These are phyloP conservation scores for Jacana jacana DNA, from an alignment of 2,113 vertebrate species.

Conservation along the genomic window DNA sequence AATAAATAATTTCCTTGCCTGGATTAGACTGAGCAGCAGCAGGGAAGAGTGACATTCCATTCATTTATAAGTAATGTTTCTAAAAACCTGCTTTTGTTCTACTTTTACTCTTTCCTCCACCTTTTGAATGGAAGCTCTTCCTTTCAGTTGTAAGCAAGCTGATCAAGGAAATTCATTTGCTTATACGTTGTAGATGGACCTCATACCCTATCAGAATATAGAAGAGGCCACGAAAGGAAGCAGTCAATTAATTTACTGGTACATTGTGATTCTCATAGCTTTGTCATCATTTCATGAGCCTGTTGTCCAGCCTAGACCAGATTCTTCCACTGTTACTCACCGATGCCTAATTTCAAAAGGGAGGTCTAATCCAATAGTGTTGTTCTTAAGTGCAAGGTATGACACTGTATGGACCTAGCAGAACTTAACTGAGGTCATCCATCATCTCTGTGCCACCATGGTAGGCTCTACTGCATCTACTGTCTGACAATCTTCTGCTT, in stretches of 20 bases:
- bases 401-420: not conserved
- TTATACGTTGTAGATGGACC: not conserved
- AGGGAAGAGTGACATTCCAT: not conserved
- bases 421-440: not conserved
- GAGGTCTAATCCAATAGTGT: not conserved
- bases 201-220: not conserved
- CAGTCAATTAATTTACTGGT: not conserved
- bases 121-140: not conserved
- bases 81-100: fast-evolving
- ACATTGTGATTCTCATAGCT: not conserved
- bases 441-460: fast-evolving
- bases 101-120: not conserved
- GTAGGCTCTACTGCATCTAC: not conserved
- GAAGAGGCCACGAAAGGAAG: not conserved
- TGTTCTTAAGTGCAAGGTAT: not conserved
- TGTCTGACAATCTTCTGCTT: not conserved
- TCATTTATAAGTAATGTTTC: not conserved
- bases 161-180: not conserved
- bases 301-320: not conserved
- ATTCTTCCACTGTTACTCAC: not conserved
- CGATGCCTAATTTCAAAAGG: not conserved
- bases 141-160: not conserved
- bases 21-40: not conserved
- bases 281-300: not conserved
- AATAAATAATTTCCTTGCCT: not conserved